phyloP scores from a whole-genome alignment of 2,113 vertebrate genomes.

The Tamias sibiricus region DNA sequence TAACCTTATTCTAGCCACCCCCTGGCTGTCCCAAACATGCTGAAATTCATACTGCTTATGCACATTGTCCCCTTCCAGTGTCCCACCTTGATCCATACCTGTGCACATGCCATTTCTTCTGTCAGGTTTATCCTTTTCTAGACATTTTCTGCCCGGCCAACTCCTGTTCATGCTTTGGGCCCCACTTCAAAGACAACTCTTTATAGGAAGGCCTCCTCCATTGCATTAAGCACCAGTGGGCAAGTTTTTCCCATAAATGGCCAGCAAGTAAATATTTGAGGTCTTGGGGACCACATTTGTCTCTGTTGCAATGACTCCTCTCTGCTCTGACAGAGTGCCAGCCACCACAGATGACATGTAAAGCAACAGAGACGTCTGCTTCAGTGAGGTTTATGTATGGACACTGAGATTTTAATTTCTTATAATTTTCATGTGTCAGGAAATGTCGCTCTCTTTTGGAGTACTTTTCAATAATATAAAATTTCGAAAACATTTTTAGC shows the following conservation, averaged over 20 bases:
- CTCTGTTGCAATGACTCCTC: background rate
- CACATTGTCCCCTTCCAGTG: background rate
- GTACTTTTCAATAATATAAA: background rate
- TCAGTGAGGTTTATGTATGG: background rate
- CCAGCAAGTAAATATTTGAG: background rate
- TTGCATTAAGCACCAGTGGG: background rate
- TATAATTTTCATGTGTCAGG: background rate
- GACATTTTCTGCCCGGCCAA: background rate
- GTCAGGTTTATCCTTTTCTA: background rate
- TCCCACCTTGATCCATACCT: background rate
- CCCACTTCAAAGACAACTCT: background rate
- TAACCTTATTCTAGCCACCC: background rate
- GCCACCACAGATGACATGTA: background rate
- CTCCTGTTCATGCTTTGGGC: background rate
- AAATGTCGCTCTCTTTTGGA: background rate
- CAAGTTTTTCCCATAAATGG: background rate
- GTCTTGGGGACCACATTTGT: rapidly evolving
- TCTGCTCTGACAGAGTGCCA: background rate
- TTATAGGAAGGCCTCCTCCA: background rate
- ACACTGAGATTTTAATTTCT: background rate
- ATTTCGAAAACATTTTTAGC: background rate
- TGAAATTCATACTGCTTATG: too few species aligned
- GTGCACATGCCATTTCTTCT: background rate
- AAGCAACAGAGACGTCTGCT: background rate
- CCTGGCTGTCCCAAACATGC: background rate